Evolutionary conservation across 2,888 invertebrate genomes (phyloP).

Genomic region (Plemyria rubiginata): DNA sequence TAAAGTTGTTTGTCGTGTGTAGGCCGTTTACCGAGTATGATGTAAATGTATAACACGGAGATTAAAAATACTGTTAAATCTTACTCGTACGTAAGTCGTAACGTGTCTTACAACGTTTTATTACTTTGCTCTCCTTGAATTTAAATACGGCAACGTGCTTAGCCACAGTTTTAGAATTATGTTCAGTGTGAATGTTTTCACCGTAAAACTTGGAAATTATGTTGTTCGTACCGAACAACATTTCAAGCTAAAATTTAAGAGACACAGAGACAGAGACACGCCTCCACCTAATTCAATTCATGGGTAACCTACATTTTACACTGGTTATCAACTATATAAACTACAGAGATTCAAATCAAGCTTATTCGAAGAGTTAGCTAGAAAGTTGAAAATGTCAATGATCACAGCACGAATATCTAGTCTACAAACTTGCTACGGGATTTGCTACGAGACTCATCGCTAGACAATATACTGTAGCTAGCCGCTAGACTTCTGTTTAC

Average conservation of each 20-base stretch:
- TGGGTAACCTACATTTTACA: too few relatives aligned
- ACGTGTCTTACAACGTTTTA: conserved; percentile 33
- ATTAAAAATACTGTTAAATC: conserved; percentile 37
- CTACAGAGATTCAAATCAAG: too few relatives aligned
- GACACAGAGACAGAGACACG: too few relatives aligned
- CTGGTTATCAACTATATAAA: too few relatives aligned
- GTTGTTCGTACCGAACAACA: too few relatives aligned
- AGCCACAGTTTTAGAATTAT: neutral
- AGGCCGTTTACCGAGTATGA: conserved; percentile 56
- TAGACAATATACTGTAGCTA: neutral
- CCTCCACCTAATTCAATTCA: too few relatives aligned
- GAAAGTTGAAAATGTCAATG: too few relatives aligned
- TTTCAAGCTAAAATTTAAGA: too few relatives aligned
- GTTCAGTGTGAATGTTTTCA: neutral
- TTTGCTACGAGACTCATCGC: conserved; percentile 13
- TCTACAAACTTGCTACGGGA: conserved; percentile 6
- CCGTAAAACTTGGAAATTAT: neutral
- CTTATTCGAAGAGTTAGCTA: too few relatives aligned
- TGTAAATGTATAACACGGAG: conserved; percentile 44
- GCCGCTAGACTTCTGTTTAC: neutral
- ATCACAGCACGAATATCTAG: neutral
- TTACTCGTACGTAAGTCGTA: conserved; percentile 29
- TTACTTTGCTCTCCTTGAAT: conserved; percentile 19
- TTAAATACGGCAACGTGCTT: neutral
- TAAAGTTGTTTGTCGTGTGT: conserved; percentile 58